A percentile compares a stretch with the other conserved stretches of the same genome.
Evolutionary conservation across 92 coral and sea anemone species (phyloP).

Genomic region (Porites cylindrica): DNA sequence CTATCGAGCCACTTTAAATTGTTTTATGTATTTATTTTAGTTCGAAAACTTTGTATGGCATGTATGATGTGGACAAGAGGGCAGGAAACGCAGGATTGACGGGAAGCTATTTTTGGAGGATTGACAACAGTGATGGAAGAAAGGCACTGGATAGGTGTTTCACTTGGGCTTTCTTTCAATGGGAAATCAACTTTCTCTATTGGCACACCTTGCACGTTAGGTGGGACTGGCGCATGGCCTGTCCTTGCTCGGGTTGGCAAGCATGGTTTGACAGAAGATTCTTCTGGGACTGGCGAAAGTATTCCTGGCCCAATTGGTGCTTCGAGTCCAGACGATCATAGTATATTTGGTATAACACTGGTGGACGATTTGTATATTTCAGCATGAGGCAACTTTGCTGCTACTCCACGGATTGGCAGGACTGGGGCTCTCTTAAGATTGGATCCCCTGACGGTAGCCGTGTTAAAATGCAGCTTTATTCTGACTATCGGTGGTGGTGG

Average conservation of each 20-base stretch:
- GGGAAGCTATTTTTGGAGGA: slow-evolving; percentile 44
- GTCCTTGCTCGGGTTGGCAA: slow-evolving; percentile 63
- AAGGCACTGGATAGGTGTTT: slow-evolving; percentile 35
- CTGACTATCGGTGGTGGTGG: too few species aligned
- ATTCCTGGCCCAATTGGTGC: slow-evolving; percentile 26
- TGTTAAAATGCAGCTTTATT: neutral
- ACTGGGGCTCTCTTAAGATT: slow-evolving; percentile 49
- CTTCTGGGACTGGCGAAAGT: neutral
- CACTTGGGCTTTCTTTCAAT: slow-evolving; percentile 26
- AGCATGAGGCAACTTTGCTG: slow-evolving; percentile 49
- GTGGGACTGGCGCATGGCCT: slow-evolving; percentile 7
- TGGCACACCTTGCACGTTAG: neutral
- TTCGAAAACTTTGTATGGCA: slow-evolving; percentile 25
- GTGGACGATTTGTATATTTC: neutral
- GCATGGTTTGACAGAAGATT: slow-evolving; percentile 59
- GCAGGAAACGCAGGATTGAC: slow-evolving; percentile 9
- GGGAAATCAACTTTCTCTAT: neutral
- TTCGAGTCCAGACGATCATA: slow-evolving; percentile 8
- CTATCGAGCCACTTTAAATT: neutral
- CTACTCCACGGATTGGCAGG: slow-evolving; percentile 32
- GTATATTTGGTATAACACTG: neutral
- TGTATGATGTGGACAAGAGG: slow-evolving; percentile 13
- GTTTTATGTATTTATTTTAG: slow-evolving; percentile 3
- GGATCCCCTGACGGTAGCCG: slow-evolving; percentile 57
- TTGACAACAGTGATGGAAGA: slow-evolving; percentile 18